A percentile compares a stretch with the other conserved stretches of the same genome.
Conservation (phyloP, 2,888 invertebrate genomes). For the Crepidodera aurea region DNA sequence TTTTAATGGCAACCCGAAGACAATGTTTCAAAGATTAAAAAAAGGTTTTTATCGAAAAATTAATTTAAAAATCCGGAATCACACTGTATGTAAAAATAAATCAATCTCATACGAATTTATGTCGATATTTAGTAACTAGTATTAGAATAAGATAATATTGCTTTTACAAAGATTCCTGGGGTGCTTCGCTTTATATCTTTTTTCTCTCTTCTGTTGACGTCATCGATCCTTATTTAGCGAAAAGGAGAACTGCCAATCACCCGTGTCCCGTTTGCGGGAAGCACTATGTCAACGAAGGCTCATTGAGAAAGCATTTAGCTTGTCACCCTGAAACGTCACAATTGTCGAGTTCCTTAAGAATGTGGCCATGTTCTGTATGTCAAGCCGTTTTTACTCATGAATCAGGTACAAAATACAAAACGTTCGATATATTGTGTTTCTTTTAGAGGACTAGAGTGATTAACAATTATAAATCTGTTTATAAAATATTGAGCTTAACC, state of each 20-base stretch:
- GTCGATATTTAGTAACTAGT: conserved; percentile 20
- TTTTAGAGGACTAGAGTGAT: conserved; percentile 21
- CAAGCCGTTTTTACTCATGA: conserved; percentile 95
- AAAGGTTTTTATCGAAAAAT: too few relatives aligned
- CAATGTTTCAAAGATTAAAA: too few relatives aligned
- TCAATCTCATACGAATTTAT: too few relatives aligned
- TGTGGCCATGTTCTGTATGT: conserved; percentile 97
- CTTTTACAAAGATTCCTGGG: conserved; percentile 55
- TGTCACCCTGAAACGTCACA: conserved; percentile 92
- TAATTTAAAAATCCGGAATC: too few relatives aligned
- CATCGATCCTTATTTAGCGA: conserved; percentile 86
- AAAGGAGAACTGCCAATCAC: conserved; percentile 92
- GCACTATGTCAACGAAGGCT: conserved; percentile 95
- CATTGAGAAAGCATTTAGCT: conserved; percentile 89
- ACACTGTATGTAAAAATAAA: too few relatives aligned
- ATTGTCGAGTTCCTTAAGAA: conserved; percentile 84
- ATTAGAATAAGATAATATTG: conserved; percentile 6
- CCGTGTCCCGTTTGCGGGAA: conserved; percentile 95
- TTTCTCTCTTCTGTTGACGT: conserved; percentile 73
- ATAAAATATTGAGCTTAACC: not conserved
- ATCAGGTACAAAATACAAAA: conserved; percentile 71
- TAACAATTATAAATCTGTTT: too few relatives aligned
- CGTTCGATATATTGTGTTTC: conserved; percentile 23
- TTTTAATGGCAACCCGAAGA: too few relatives aligned
- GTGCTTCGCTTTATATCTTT: conserved; percentile 62